phyloP scores from a whole-genome alignment of 2,888 invertebrate genomes.

The Drosophila yooni region DNA sequence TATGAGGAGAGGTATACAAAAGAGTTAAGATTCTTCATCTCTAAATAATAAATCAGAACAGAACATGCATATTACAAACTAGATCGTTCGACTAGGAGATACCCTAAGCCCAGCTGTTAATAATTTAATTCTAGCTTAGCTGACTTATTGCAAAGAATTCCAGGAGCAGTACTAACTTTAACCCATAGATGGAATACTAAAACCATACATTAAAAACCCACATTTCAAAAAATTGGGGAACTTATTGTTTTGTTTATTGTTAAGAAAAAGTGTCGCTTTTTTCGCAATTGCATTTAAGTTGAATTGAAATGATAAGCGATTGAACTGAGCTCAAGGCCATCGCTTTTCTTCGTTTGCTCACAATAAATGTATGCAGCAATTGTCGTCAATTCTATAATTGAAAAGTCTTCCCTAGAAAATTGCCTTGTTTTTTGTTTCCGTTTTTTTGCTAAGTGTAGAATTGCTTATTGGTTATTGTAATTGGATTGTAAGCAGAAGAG shows the following conservation, averaged over 20 bases:
- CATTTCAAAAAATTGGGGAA: no score
- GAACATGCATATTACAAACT: no score
- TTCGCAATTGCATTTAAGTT: no score
- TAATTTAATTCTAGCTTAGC: no score
- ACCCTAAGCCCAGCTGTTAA: no score
- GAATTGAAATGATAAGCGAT: slow-evolving; percentile 46
- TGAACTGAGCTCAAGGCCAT: slow-evolving; percentile 65
- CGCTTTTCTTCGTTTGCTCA: not conserved
- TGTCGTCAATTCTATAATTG: slow-evolving; percentile 54
- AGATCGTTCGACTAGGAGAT: no score
- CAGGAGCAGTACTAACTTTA: not conserved
- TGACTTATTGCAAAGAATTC: no score
- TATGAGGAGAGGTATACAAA: not conserved
- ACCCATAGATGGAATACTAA: not conserved
- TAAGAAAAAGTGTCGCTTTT: no score
- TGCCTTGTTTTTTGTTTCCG: slow-evolving; percentile 1
- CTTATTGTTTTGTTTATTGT: no score
- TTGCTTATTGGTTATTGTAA: not conserved
- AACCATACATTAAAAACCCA: not conserved
- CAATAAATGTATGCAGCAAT: not conserved
- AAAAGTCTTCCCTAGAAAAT: slow-evolving; percentile 31
- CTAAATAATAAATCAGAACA: no score
- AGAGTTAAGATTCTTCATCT: no score
- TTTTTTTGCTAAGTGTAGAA: not conserved
- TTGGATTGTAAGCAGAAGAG: not conserved